These are phyloP conservation scores for Pimephales promelas DNA, from an alignment of 2,113 vertebrate genomes.

Conservation along the genomic window DNA sequence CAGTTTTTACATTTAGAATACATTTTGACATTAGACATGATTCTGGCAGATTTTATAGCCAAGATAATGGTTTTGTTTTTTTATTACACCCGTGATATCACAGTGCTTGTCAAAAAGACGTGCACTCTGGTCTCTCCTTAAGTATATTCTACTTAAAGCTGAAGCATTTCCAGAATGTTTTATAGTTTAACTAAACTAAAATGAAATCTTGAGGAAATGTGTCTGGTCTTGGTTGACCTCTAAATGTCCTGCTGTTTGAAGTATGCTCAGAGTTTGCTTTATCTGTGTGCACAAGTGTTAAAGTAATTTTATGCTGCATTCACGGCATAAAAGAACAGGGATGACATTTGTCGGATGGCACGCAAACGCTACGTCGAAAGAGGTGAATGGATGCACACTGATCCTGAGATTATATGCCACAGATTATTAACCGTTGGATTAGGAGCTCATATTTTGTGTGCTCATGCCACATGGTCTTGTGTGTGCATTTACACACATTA, in stretches of 20 bases:
- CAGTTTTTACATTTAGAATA: not conserved
- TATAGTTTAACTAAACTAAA: not conserved
- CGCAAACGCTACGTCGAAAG: slow-evolving; percentile 1
- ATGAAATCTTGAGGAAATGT: not conserved
- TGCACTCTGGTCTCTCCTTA: not conserved
- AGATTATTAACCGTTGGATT: slow-evolving; percentile 47
- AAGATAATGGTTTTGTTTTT: not conserved
- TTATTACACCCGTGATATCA: not conserved
- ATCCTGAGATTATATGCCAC: slow-evolving; percentile 37
- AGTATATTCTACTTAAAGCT: not conserved
- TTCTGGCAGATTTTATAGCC: not conserved
- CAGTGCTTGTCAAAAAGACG: not conserved
- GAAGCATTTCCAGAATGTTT: not conserved
- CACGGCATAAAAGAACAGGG: not conserved
- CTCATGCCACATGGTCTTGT: not conserved
- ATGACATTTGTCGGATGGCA: slow-evolving; percentile 6
- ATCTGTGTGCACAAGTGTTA: not conserved
- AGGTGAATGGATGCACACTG: slow-evolving; percentile 22
- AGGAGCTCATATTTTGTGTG: not conserved
- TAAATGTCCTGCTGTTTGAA: not conserved
- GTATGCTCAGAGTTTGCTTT: not conserved
- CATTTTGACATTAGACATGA: slow-evolving; percentile 1
- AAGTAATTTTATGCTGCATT: not conserved
- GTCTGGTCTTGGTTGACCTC: not conserved
- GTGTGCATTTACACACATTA: not conserved